These are phyloP conservation scores for Nothoprocta perdicaria DNA, from an alignment of 2,113 vertebrate genomes.

Conservation along the genomic window DNA sequence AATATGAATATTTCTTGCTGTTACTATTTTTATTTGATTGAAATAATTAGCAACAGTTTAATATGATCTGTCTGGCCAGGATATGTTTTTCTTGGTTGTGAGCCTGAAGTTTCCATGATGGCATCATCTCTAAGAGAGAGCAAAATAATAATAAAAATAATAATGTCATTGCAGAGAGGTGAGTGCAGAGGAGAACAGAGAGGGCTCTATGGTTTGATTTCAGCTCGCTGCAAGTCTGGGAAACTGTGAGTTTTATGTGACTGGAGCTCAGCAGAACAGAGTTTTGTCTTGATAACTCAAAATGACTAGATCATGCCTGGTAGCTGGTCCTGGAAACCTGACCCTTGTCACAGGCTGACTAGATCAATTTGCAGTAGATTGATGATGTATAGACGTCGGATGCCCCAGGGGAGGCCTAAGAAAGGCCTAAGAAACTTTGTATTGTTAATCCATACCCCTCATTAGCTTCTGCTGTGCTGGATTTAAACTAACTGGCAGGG, in stretches of 20 bases:
- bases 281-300: slow-evolving; percentile 58
- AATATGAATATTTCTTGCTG: neutral
- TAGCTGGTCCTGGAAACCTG: slow-evolving; percentile 62
- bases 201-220: slow-evolving; percentile 12
- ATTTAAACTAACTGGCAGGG: slow-evolving; percentile 30
- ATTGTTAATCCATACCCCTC: slow-evolving; percentile 59
- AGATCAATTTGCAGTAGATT: slow-evolving; percentile 61
- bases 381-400: slow-evolving; percentile 48
- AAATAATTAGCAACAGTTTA: neutral
- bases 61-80: neutral
- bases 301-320: slow-evolving; percentile 69
- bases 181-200: neutral
- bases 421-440: slow-evolving; percentile 47
- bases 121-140: neutral
- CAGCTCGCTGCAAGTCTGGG: neutral
- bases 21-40: neutral
- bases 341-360: slow-evolving; percentile 64
- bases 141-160: neutral
- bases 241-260: slow-evolving; percentile 5
- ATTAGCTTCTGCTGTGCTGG: slow-evolving; percentile 52
- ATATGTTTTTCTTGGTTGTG: neutral
- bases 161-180: neutral
- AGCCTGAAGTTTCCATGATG: neutral
- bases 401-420: slow-evolving; percentile 39
- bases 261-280: neutral